These are phyloP conservation scores for Orthonychiurus folsomi DNA, from an alignment of 2,888 invertebrate genomes.

Conservation along the genomic window DNA sequence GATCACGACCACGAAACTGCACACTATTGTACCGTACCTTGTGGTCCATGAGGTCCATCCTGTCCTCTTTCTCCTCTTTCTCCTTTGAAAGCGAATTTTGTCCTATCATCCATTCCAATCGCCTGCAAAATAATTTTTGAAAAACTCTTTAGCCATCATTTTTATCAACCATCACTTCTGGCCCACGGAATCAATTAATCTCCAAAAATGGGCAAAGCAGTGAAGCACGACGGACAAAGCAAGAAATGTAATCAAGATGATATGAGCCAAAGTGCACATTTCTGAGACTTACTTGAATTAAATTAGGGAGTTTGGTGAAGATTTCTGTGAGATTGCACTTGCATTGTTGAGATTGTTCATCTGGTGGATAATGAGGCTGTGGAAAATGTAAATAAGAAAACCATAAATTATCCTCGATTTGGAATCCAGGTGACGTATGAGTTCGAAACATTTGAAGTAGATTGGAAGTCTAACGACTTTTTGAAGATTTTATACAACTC, in stretches of 20 bases:
- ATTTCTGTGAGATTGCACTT: background rate
- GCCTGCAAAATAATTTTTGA: constrained; percentile 19
- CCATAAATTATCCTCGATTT: background rate
- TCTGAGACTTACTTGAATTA: background rate
- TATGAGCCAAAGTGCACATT: background rate
- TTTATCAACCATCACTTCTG: no score
- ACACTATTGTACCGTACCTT: constrained; percentile 20
- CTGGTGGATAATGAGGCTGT: background rate
- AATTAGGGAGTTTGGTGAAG: background rate
- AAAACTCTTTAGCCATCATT: no score
- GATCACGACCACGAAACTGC: background rate
- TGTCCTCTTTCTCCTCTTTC: constrained; percentile 21
- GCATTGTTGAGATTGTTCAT: background rate
- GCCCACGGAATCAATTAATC: background rate
- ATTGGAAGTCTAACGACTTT: no score
- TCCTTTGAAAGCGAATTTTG: constrained; percentile 27
- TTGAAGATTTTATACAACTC: background rate
- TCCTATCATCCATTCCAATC: constrained; percentile 23
- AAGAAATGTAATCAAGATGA: background rate
- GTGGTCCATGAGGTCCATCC: constrained; percentile 25
- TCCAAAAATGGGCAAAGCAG: background rate
- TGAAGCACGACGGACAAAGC: background rate
- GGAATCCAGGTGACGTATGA: background rate
- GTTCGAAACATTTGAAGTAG: background rate
- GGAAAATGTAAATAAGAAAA: background rate